Base-by-base conservation (phyloP, 1,140 invertebrate species). In the Drosophila prosaltans region DNA sequence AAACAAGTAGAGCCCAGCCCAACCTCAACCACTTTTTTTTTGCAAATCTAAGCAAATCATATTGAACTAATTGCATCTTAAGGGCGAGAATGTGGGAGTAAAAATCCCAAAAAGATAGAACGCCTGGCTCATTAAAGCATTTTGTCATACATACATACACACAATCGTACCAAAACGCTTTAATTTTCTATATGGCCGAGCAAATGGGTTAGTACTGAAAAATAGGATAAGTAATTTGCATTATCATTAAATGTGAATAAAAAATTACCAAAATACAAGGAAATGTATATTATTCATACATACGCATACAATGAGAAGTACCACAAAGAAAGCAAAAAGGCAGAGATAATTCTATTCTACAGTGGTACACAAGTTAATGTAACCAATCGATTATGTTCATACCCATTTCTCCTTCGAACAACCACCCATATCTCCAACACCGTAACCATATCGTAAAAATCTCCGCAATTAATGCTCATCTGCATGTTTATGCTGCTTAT, bases 51-150 rank as follows among this genome's bases (percentile, higher is more conserved):
- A 80, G 60, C 79, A 80, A 81, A 69, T 80, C 79, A 76, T 69
- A 69, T 79, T 78, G 65, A 75, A 82, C 80, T 79, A 82, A 82
- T 82, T 83, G 66, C 75, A 82, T 82, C 60, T 64, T 32, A 63
- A 74, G 69, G 26, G 79, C 66, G 54, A 64, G 63, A 16, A 55
- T 16, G n/a, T 2, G 43, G 39, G 54, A 51, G 58, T 58, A 21
- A 69, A 59, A 55, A 51, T 0, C 59, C 32, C 41, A 61, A 68
- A 36, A 69, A 75, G 60, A 71, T 62, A 57, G 69, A 41, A 51
- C 59, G 24, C 39, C 41, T 28, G 55, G 54, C 72, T 74, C 67
- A 62, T 74, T 70, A 72, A 60, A 16, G 16, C 16, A 16, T 16
- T 16, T 16, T 16, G 16, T 16, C 16, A 16, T 16, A 16, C 16